Base-by-base conservation (phyloP, 2,113 vertebrate species). In the Coreoperca whiteheadi region DNA sequence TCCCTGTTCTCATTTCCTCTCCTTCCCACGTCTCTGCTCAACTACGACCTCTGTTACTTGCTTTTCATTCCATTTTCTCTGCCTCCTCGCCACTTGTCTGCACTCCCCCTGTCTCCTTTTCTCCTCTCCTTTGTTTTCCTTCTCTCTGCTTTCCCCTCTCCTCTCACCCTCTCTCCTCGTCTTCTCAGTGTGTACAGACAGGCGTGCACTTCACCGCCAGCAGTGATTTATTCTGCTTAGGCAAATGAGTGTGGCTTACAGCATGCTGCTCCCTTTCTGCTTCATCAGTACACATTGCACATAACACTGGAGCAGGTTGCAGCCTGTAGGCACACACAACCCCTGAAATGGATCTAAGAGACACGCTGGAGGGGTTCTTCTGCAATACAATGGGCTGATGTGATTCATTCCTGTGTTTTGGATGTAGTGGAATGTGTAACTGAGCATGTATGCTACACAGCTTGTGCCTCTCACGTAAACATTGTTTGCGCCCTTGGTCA, bases 161-260 rank as follows among this genome's bases (percentile, higher is more conserved):
- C 25, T 56, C 41, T 77, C 60, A 59, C 46, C 43, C 68, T 51
- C 78, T 76, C 81, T 72, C 74, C 73, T 79, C 65, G 28, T 82
- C 77, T 64, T 77, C 85, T 86, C 82, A 65, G 71, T 74, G 77
- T 87, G 75, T 83, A 88, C 79, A 90, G 91, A 89, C 85, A 83
- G 85, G 64, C 87, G 7, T 86, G 87, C 89, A 88, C 90, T 88
- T 88, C 88, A 85, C 85, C 89, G 90, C 89, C 91, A 92, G 86
- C 79, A 88, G 81, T 91, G 90, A 93, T 94, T 93, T 92, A 93
- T 93, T 92, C 92, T 92, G 91, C 91, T 91, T 92, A 93, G 86
- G 94, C 91, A 93, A 94, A 94, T 92, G 87, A 93, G 90, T 84
- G 89, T 93, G 87, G 88, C 88, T 91, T 90, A 87, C 84, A 90